A percentile compares a stretch with the other conserved stretches of the same genome.
Evolutionary conservation across 2,888 invertebrate species (phyloP).

Genomic region (Hirtodrosophila histrioides): DNA sequence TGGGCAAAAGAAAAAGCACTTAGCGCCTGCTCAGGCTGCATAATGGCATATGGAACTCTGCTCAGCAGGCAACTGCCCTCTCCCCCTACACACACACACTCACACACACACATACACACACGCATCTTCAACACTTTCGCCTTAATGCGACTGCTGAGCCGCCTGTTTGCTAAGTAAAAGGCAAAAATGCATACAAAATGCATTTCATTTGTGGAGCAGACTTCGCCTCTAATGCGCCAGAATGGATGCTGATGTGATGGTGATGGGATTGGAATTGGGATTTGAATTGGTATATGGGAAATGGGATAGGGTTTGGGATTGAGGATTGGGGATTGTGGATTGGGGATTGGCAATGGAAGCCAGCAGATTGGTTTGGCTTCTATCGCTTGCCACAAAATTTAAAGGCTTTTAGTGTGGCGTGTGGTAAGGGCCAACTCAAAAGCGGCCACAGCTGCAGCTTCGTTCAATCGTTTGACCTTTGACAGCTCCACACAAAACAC

Average conservation of each 20-base stretch:
- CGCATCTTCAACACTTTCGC: constrained; percentile 47
- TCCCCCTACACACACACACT: neutral
- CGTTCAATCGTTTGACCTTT: constrained; percentile 47
- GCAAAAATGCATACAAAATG: constrained; percentile 72
- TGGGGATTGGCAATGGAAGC: constrained; percentile 10
- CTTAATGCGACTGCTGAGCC: constrained; percentile 54
- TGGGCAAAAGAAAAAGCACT: constrained; percentile 65
- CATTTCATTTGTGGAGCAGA: constrained; percentile 64
- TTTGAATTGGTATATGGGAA: neutral
- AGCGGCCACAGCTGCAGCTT: constrained; percentile 30
- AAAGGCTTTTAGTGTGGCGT: constrained; percentile 42
- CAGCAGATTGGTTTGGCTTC: constrained; percentile 39
- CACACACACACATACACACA: constrained; percentile 7
- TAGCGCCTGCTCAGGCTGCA: constrained; percentile 46
- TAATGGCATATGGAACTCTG: constrained; percentile 43
- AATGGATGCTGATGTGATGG: constrained; percentile 38
- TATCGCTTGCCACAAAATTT: constrained; percentile 32
- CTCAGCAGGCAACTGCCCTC: neutral
- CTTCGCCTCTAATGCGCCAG: constrained; percentile 64
- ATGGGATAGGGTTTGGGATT: constrained; percentile 20
- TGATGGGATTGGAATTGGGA: constrained; percentile 23
- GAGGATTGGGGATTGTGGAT: constrained; percentile 7
- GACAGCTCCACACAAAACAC: constrained; percentile 22
- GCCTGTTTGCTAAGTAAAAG: constrained; percentile 38
- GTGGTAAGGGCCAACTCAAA: constrained; percentile 10